Evolutionary conservation across 2,888 invertebrate genomes (phyloP), one percentile per base, ranked within the genome.

Genomic region (Norana najaformis): DNA sequence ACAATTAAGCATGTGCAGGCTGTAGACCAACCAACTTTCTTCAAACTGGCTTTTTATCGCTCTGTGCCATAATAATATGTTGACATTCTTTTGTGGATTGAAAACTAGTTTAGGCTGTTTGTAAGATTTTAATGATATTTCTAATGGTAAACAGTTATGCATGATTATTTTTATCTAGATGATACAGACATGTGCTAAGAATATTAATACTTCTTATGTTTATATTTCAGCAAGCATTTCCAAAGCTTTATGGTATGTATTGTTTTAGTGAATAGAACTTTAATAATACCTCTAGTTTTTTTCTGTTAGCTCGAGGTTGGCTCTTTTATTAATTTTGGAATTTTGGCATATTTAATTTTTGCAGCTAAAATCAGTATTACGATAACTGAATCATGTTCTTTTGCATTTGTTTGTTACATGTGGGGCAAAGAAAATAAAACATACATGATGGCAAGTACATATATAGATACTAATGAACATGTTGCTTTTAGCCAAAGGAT

Each of bases 191-290:
- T 39, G 39, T 18, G 30, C 69, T 69, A 69, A 69, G 69, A 69
- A 69, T n/a, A n/a, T 69, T 69, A n/a, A 69, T 69, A n/a, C n/a
- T 69, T 69, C n/a, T 69, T 69, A n/a, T n/a, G n/a, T n/a, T n/a
- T n/a, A n/a, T n/a, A 69, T 69, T 69, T 69, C 69, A 69, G 69
- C 69, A 69, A 69, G 69, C 69, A 69, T 69, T 69, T 69, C 69
- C 69, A 69, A 69, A 69, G 69, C 69, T 69, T 69, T 69, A 69
- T 69, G 69, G 69, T 69, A 69, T 69, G 69, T 69, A 69, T 69
- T 69, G n/a, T 69, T 69, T 69, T 69, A 69, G 1, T 69, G 69
- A 69, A 30, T n/a, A 69, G 69, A 69, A 69, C 69, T 69, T 69
- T 6, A 47, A 18, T 41, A 11, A 16, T 41, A 41, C 41, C 41